Evolutionary conservation across 1,140 invertebrate genomes (phyloP), one percentile per base, ranked within the genome.

Genomic region (Acyrthosiphon pisum): DNA sequence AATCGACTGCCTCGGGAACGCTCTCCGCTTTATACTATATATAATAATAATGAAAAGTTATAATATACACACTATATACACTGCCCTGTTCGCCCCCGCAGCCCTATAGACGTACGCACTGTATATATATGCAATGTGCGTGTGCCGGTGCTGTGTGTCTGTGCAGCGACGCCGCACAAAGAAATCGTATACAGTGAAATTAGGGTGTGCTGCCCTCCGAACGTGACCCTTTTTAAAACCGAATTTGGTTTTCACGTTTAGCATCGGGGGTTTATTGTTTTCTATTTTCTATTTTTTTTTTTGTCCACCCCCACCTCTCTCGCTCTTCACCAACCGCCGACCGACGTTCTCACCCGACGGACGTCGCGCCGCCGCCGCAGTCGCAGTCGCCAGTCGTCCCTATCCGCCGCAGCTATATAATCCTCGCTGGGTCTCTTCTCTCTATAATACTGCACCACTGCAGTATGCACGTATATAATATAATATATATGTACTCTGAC

Each of bases 191-290:
- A 48, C 41, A 41, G 2, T n/a, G 81, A 93, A 93, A 86, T 93
- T 93, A 93, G 91, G 91, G 91, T 93, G 76, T n/a, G 26, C 81
- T 86, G 48, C 81, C 48, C 81, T 92, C 14, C 6, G 76, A 81
- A 91, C 91, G 91, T 86, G 91, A 93, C 91, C 91, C 91, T 93
- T 93, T 93, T 84, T 53, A 84, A 53, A 93, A 26, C 76, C 91
- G 48, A 93, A 93, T 93, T 93, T 44, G 91, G 76, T 93, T 92
- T 93, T 84, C 91, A 35, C 91, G 91, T 93, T 93, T 93, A 93
- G 91, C 91, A 37, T 83, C 30, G 14, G 41, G 91, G 23, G 91
- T 93, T 93, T 93, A 93, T 93, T 93, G 91, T 93, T 93, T 93
- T 93, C 81, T 83, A 50, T 92, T 92, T 76, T 81, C n/a, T 76